Base-by-base conservation (phyloP, 2,113 vertebrate genomes). In the Bungarus multicinctus region DNA sequence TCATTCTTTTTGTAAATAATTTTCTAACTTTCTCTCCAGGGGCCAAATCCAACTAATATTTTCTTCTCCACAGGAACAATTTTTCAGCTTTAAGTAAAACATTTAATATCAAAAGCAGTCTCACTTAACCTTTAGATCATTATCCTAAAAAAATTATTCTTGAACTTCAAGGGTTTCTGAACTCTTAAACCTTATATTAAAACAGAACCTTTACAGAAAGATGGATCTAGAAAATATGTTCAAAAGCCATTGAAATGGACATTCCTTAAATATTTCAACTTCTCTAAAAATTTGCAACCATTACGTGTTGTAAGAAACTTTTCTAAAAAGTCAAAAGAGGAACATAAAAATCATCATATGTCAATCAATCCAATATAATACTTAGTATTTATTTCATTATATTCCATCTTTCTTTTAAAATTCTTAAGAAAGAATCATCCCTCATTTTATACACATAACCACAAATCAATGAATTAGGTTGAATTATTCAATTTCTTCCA, bases 1-100 rank as follows among this genome's bases (percentile, higher is more conserved):
- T 81, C 55, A 52, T 58, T 45, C 54, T 90, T 50, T 92, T 55
- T 89, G 50, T 90, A 90, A 93, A 93, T 58, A 89, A 85, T 89
- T 92, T 85, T 88, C 27, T 50, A 88, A 88, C 57, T 85, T 90
- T 85, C 74, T 86, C 69, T 89, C 88, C 86, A 34, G 54, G 30
- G 55, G n/a, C 34, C 16, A 3, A 86, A 60, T 11, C 54, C 54
- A 89, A 25, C 54, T n/a, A 8, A 47, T 89, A 55, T 89, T 92
- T 89, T 88, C 89, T 58, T 39, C 20, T 57, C 25, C 27, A 30
- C 64, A 85, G 16, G 88, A 85, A 90, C 6, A 4, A 85, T 50
- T 58, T 30, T 74, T 57, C 86, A 86, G 54, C 43, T 86, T n/a
- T 90, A 54, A 85, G 88, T 50, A n/a, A 43, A 89, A 52, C 85